Evolutionary conservation across 1,140 invertebrate species (phyloP).

Genomic region (Cataglyphis hispanica): DNA sequence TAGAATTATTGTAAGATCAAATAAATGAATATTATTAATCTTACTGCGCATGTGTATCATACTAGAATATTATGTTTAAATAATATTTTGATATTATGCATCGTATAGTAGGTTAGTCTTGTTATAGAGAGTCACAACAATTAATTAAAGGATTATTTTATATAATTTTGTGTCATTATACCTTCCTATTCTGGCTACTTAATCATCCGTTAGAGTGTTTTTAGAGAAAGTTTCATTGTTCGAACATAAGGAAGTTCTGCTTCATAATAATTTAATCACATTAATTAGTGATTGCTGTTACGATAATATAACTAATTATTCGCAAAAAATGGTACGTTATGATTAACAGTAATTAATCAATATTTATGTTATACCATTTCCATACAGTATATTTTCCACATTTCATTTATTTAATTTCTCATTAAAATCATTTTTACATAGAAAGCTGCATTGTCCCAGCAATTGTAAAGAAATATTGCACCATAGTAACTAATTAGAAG

Average conservation of each 20-base stretch:
- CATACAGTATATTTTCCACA: background rate
- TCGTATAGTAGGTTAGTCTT: background rate
- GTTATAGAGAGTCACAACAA: background rate
- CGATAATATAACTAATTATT: constrained; percentile 28
- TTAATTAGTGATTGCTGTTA: constrained; percentile 46
- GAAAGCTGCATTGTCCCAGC: constrained; percentile 38
- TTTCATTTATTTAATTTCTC: constrained; percentile 2
- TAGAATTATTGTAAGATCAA: background rate
- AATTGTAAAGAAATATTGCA: constrained; percentile 34
- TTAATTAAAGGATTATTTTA: constrained; percentile 41
- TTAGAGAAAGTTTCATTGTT: constrained; percentile 57
- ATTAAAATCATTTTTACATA: constrained; percentile 23
- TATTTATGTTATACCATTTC: constrained; percentile 41
- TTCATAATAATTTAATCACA: constrained; percentile 37
- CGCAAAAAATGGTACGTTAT: background rate
- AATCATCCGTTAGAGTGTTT: constrained; percentile 51
- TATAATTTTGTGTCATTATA: constrained; percentile 46
- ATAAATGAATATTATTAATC: constrained; percentile 6
- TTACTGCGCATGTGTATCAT: background rate
- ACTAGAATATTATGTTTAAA: constrained; percentile 1
- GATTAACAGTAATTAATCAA: constrained; percentile 33
- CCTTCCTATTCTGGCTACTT: constrained; percentile 57
- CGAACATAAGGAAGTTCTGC: constrained; percentile 30
- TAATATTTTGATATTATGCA: background rate
- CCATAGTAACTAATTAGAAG: background rate